Conservation (phyloP, 1,140 invertebrate genomes). For the Metopolophium dirhodum region DNA sequence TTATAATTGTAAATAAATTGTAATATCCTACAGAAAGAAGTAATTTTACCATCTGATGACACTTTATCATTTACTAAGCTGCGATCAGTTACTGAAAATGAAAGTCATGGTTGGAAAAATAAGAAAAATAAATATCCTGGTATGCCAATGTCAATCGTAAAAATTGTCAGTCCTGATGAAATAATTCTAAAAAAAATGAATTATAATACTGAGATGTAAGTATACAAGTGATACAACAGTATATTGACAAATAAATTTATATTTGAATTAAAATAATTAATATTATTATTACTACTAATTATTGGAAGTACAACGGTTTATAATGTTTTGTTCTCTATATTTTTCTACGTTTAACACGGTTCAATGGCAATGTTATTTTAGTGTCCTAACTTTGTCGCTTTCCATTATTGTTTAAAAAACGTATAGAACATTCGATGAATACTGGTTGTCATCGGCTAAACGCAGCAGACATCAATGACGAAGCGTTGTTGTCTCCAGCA, state of each 20-base stretch:
- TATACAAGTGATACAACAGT: background rate
- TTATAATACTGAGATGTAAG: background rate
- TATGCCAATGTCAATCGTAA: background rate
- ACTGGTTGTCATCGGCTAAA: background rate
- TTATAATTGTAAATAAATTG: background rate
- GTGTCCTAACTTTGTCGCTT: background rate
- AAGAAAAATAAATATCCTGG: background rate
- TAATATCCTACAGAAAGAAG: background rate
- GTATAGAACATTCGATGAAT: background rate
- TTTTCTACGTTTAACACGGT: background rate
- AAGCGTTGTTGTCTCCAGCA: background rate
- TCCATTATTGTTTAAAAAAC: background rate
- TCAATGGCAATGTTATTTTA: background rate
- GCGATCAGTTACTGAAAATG: background rate
- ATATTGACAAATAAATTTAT: background rate
- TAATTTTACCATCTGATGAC: background rate
- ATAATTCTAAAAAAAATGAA: conserved; percentile 8
- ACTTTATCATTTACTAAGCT: background rate
- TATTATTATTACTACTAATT: background rate
- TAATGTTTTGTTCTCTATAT: background rate
- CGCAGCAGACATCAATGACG: background rate
- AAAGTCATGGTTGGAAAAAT: background rate
- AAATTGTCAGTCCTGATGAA: conserved; percentile 40
- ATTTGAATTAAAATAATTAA: background rate
- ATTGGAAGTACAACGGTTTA: background rate